These are phyloP conservation scores for Calameuta pallipes DNA, from an alignment of 2,888 invertebrate genomes.

Conservation along the genomic window DNA sequence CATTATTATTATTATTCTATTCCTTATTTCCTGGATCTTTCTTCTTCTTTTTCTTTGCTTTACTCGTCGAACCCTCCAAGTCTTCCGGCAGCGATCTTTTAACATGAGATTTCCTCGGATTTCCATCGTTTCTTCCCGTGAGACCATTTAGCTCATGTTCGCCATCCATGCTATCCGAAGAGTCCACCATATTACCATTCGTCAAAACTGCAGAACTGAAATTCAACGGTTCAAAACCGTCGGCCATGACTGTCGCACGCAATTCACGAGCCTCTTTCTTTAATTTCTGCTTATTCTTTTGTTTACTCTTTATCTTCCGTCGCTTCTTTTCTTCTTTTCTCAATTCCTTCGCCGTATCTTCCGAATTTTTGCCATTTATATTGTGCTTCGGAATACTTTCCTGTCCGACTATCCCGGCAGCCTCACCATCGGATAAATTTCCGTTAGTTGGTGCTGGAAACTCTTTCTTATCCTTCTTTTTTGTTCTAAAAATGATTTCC, in stretches of 20 bases:
- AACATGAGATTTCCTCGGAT: neutral
- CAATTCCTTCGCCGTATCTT: conserved; percentile 27
- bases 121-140: neutral
- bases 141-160: neutral
- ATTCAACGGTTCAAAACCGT: conserved; percentile 59
- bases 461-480: conserved; percentile 43
- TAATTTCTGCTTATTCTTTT: conserved; percentile 62
- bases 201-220: conserved; percentile 38
- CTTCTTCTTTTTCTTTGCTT: conserved; percentile 8
- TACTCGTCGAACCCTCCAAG: neutral
- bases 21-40: conserved; percentile 16
- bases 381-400: conserved; percentile 28
- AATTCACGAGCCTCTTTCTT: conserved; percentile 68
- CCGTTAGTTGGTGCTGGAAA: conserved; percentile 19
- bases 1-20: conserved; percentile 8
- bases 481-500: conserved; percentile 27
- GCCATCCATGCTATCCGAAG: neutral
- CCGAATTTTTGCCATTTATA: conserved; percentile 14
- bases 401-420: conserved; percentile 23
- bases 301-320: conserved; percentile 52
- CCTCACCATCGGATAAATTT: conserved; percentile 34
- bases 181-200: conserved; percentile 22
- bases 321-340: conserved; percentile 54
- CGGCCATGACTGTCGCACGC: conserved; percentile 65
- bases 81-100: neutral